Base-by-base conservation (phyloP, 1,140 invertebrate species). In the Brachionus asplanchnoidis region DNA sequence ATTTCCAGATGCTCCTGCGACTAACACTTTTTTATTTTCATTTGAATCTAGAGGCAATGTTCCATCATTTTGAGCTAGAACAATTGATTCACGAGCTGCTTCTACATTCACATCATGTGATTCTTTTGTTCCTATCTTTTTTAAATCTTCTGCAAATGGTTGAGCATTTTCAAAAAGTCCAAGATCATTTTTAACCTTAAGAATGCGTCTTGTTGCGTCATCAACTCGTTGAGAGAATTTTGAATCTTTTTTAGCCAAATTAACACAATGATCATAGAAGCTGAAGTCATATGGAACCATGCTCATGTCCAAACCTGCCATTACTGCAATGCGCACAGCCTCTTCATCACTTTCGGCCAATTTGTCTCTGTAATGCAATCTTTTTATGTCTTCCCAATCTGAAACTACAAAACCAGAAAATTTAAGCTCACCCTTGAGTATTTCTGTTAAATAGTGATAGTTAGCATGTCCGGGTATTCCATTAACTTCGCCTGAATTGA, bases 381-480 rank as follows among this genome's bases (percentile, higher is more conserved):
- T 20, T n/a, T 14, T 32, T 28, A 78, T 28, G 50, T 78, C 75
- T 28, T 78, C 75, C 75, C 75, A 78, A 26, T 78, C 75, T 1
- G 75, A 78, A 7, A 78, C 75, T 14, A 53, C 23, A 53, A 78
- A 78, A 14, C 75, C 75, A 26, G 20, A n/a, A 17, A 78, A 78
- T 53, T 78, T 50, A 28, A 53, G 23, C 28, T 53, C 23, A 53
- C 44, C 75, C 50, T 78, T 78, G 9, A 78, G 36, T 28, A 78
- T 78, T 53, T 78, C 75, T 14, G 75, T 78, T 6, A 78, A 14
- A 28, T 53, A 78, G 28, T 78, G 23, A 53, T 78, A 53, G 50
- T 78, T 78, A 5, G 75, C 75, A 78, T 78, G 75, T 26, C 75
- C 75, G 7, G 75, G 75, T 32, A 78, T 53, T 8, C 75, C 75